phyloP scores from a whole-genome alignment of 2,113 vertebrate genomes.

The Trochalopteron elliotii region DNA sequence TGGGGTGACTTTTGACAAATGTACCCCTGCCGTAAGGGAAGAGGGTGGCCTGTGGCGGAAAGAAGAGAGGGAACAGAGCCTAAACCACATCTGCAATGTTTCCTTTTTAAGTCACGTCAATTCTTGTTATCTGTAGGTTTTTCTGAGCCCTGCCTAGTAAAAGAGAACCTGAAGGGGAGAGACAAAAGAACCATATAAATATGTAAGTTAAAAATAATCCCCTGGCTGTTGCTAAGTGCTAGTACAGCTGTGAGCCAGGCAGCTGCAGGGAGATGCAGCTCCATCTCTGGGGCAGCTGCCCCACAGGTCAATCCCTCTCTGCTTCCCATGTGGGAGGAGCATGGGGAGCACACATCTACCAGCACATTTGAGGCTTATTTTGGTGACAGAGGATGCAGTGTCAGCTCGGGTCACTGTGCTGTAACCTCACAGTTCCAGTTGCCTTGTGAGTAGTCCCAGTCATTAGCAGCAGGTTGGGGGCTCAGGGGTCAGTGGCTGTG shows the following conservation, averaged over 20 bases:
- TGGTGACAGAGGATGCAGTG: not conserved
- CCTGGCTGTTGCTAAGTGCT: not conserved
- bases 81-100: not conserved
- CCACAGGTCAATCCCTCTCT: rapidly evolving
- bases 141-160: not conserved
- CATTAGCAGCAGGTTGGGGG: not conserved
- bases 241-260: not conserved
- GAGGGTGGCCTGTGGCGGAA: not conserved
- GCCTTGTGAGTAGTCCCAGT: not conserved
- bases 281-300: rapidly evolving
- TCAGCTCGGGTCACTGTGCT: not conserved
- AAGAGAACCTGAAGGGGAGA: not conserved
- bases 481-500: rapidly evolving
- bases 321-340: not conserved
- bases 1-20: not conserved
- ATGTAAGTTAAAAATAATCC: not conserved
- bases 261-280: not conserved
- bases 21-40: not conserved
- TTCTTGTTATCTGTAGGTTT: not conserved
- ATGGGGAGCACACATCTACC: not conserved
- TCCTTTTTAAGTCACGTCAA: slow-evolving; percentile 3
- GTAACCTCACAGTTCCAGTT: not conserved
- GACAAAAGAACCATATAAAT: not conserved
- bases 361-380: not conserved
- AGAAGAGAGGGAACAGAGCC: not conserved